Conservation (phyloP, 2,888 invertebrate species). For the Synanthedon formicaeformis region DNA sequence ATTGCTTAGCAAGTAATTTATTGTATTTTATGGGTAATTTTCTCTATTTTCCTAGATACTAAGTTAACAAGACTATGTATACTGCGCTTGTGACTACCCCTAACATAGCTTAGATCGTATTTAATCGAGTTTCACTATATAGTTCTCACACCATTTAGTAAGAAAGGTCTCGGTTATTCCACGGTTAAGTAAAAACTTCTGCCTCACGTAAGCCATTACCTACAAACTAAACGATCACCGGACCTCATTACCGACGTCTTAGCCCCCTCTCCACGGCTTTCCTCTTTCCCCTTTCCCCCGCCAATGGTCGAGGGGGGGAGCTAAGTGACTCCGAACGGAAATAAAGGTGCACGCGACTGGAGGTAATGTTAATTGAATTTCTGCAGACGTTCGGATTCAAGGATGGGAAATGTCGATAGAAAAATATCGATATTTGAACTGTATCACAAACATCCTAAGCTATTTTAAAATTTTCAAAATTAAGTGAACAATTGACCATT, state of each 20-base stretch:
- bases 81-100: too few relatives aligned
- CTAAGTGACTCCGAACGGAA: slow-evolving; percentile 70
- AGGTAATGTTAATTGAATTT: slow-evolving; percentile 73
- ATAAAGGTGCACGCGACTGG: slow-evolving; percentile 72
- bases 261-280: slow-evolving; percentile 15
- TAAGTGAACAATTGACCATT: too few relatives aligned
- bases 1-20: too few relatives aligned
- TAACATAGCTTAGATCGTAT: too few relatives aligned
- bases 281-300: slow-evolving; percentile 1
- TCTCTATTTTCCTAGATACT: too few relatives aligned
- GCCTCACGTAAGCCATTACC: slow-evolving; percentile 64
- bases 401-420: slow-evolving; percentile 19
- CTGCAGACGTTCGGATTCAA: slow-evolving; percentile 58
- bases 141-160: neutral
- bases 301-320: slow-evolving; percentile 15
- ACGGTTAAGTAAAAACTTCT: slow-evolving; percentile 16
- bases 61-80: too few relatives aligned
- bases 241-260: slow-evolving; percentile 66
- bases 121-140: too few relatives aligned
- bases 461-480: neutral
- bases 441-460: neutral
- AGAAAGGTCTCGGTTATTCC: neutral
- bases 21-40: too few relatives aligned
- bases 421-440: slow-evolving; percentile 1
- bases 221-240: slow-evolving; percentile 65